Percentiles rank a stretch among this genome's conserved stretches.
Conservation (phyloP, 92 coral and sea anemone genomes). For the Siderastrea siderea region DNA sequence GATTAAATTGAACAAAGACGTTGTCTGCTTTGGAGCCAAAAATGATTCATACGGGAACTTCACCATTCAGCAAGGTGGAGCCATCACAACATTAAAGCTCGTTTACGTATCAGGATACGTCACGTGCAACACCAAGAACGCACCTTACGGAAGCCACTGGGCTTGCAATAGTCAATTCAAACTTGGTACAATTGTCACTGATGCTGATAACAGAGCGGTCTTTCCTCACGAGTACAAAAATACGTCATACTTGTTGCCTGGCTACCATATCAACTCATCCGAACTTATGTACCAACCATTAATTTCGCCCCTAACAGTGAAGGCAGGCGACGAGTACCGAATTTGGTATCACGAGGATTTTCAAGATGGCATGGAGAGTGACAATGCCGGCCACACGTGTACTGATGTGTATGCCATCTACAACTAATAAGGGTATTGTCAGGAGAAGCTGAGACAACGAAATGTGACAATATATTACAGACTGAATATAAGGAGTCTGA, state of each 20-base stretch:
- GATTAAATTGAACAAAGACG: neutral
- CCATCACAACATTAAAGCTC: neutral
- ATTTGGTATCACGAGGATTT: constrained; percentile 39
- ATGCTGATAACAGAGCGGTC: neutral
- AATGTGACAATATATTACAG: too few species aligned
- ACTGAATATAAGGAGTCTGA: too few species aligned
- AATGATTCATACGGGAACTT: constrained; percentile 6
- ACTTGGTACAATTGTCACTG: constrained; percentile 3
- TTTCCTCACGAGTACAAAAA: constrained; percentile 15
- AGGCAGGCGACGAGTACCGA: constrained; percentile 11
- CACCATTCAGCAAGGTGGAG: neutral
- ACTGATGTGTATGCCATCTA: constrained; percentile 20
- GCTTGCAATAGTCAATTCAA: neutral
- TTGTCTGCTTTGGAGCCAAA: constrained; percentile 2
- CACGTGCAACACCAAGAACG: neutral
- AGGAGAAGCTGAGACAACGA: too few species aligned
- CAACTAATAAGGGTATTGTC: too few species aligned
- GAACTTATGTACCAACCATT: neutral
- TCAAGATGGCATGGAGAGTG: neutral
- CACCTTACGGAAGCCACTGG: constrained; percentile 1
- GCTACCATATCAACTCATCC: constrained; percentile 17
- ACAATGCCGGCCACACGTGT: constrained; percentile 30
- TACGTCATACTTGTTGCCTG: neutral
- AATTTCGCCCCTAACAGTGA: neutral
- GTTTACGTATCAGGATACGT: constrained; percentile 10